phyloP scores from a whole-genome alignment of 2,888 invertebrate genomes.

The Torymus aiolomorphi region DNA sequence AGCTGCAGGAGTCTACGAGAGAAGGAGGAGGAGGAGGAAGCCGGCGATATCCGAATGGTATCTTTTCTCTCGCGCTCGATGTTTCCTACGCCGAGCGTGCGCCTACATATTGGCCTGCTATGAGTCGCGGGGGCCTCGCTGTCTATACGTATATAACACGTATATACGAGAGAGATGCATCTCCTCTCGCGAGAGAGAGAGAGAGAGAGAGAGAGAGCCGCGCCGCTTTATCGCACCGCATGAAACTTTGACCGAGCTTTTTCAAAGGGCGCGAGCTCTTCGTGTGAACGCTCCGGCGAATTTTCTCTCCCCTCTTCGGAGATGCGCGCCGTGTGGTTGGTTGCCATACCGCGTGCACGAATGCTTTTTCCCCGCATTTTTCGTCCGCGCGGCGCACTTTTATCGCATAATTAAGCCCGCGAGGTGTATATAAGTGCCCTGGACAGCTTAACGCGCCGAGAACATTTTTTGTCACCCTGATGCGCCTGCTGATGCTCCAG shows the following conservation, averaged over 20 bases:
- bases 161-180: constrained; percentile 27
- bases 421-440: background rate
- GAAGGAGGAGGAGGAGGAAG: constrained; percentile 36
- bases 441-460: too few species aligned
- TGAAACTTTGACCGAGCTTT: constrained; percentile 52
- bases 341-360: background rate
- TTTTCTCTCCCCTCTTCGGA: background rate
- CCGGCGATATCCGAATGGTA: constrained; percentile 51
- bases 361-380: background rate
- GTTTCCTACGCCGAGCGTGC: constrained; percentile 12
- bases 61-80: constrained; percentile 39
- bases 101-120: constrained; percentile 43
- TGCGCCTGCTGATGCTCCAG: too few species aligned
- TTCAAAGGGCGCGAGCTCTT: constrained; percentile 22
- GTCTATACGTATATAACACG: too few species aligned
- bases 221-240: constrained; percentile 44
- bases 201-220: too few species aligned
- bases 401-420: constrained; percentile 43
- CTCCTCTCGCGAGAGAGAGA: constrained; percentile 2
- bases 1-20: constrained; percentile 47
- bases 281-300: constrained; percentile 11
- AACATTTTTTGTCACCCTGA: too few species aligned
- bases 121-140: constrained; percentile 12
- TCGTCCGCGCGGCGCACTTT: background rate
- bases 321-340: constrained; percentile 9